These are phyloP conservation scores for Trisateles emortualis DNA, from an alignment of 2,888 invertebrate species.

Conservation along the genomic window DNA sequence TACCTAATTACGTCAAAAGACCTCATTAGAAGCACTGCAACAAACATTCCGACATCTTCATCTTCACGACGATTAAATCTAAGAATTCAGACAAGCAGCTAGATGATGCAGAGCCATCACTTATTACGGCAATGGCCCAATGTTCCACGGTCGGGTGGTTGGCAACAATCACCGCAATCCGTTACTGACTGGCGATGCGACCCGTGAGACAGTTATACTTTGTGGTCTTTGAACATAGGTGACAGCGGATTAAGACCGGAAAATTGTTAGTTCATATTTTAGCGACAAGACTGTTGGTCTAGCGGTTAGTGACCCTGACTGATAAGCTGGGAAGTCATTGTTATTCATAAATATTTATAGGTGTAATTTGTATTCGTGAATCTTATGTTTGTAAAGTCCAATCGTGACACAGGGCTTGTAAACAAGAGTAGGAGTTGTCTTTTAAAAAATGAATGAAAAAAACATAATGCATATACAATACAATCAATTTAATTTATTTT, in stretches of 20 bases:
- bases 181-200: constrained; percentile 51
- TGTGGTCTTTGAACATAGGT: constrained; percentile 22
- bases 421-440: no score
- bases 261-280: no score
- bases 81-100: constrained; percentile 31
- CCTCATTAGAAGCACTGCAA: constrained; percentile 5
- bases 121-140: constrained; percentile 52
- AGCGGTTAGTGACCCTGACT: no score
- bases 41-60: constrained; percentile 22
- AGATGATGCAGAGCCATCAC: constrained; percentile 26
- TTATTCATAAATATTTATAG: no score
- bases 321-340: no score
- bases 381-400: no score
- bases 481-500: no score
- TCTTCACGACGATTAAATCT: constrained; percentile 19
- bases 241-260: constrained; percentile 39
- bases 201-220: constrained; percentile 45
- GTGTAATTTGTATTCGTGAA: no score
- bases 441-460: no score
- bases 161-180: constrained; percentile 55
- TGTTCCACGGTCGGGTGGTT: constrained; percentile 55
- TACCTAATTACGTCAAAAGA: constrained; percentile 8
- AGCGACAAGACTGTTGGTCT: no score
- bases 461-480: no score
- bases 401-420: no score